Percentiles rank a stretch among this genome's conserved stretches.
These are phyloP conservation scores for Theocolax elegans DNA, from an alignment of 1,140 invertebrate genomes.

Conservation along the genomic window DNA sequence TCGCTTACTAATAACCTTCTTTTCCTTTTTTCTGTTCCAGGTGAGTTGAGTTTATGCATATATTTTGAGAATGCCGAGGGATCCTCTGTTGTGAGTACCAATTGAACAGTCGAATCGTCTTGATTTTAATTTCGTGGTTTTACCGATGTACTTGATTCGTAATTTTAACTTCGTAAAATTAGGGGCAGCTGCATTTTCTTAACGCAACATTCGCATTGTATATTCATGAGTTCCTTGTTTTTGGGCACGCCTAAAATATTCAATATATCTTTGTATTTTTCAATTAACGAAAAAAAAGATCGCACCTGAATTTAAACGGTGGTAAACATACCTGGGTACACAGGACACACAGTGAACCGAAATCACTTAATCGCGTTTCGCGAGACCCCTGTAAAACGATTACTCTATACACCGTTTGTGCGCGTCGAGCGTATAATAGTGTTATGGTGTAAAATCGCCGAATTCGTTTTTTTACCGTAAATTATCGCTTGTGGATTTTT, in stretches of 20 bases:
- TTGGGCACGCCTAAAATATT: too few relatives aligned
- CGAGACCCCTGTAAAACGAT: conserved; percentile 7
- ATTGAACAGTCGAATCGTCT: neutral
- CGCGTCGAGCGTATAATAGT: conserved; percentile 5
- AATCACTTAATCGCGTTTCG: conserved; percentile 11
- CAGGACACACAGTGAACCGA: neutral
- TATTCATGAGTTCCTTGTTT: too few relatives aligned
- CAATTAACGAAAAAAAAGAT: too few relatives aligned
- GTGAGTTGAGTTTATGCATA: conserved; percentile 41
- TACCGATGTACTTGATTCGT: too few relatives aligned
- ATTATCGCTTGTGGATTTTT: neutral
- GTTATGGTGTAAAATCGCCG: conserved; percentile 26
- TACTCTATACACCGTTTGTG: neutral
- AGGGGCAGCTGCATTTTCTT: too few relatives aligned
- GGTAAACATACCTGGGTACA: neutral
- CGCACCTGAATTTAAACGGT: neutral
- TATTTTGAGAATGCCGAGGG: conserved; percentile 22
- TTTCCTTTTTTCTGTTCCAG: conserved; percentile 44
- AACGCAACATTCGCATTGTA: too few relatives aligned
- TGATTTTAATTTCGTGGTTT: neutral
- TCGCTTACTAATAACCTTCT: conserved; percentile 38
- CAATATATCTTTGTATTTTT: too few relatives aligned
- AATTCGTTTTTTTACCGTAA: neutral
- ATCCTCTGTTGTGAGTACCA: neutral
- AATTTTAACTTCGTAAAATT: too few relatives aligned